Percentiles rank a stretch among this genome's conserved stretches.
phyloP scores from a whole-genome alignment of 2,888 invertebrate genomes.

The Drosophila sordidula region DNA sequence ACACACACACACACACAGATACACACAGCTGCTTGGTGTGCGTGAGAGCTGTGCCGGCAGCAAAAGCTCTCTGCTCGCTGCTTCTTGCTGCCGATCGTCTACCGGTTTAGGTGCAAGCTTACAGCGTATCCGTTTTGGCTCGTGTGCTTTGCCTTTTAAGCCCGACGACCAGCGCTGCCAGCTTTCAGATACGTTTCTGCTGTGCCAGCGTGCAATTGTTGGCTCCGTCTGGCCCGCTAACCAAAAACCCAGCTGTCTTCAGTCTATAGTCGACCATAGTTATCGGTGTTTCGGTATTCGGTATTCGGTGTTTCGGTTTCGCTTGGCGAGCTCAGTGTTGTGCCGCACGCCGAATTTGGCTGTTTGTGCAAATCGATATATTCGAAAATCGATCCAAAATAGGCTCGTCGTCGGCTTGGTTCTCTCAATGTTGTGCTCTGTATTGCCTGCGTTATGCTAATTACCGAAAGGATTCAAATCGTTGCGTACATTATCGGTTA shows the following conservation, averaged over 20 bases:
- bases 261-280: too few relatives aligned
- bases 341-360: neutral
- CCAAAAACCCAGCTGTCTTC: neutral
- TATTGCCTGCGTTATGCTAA: constrained; percentile 83
- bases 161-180: constrained; percentile 62
- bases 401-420: constrained; percentile 63
- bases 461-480: constrained; percentile 83
- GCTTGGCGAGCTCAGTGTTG: neutral
- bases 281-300: neutral
- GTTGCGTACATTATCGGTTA: constrained; percentile 84
- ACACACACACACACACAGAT: constrained; percentile 6
- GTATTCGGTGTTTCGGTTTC: constrained; percentile 25
- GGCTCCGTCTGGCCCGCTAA: constrained; percentile 40
- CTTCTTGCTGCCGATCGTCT: constrained; percentile 21
- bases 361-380: neutral
- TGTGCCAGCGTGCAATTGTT: constrained; percentile 73
- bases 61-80: constrained; percentile 36
- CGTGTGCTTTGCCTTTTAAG: constrained; percentile 79
- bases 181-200: constrained; percentile 83
- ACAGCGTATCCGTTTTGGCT: constrained; percentile 71
- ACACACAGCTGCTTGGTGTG: constrained; percentile 26
- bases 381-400: constrained; percentile 53
- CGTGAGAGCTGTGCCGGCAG: constrained; percentile 48
- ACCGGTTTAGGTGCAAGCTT: constrained; percentile 68
- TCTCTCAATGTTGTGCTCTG: constrained; percentile 75